These are phyloP conservation scores for Rhingia campestris DNA, from an alignment of 2,888 invertebrate species.

Conservation along the genomic window DNA sequence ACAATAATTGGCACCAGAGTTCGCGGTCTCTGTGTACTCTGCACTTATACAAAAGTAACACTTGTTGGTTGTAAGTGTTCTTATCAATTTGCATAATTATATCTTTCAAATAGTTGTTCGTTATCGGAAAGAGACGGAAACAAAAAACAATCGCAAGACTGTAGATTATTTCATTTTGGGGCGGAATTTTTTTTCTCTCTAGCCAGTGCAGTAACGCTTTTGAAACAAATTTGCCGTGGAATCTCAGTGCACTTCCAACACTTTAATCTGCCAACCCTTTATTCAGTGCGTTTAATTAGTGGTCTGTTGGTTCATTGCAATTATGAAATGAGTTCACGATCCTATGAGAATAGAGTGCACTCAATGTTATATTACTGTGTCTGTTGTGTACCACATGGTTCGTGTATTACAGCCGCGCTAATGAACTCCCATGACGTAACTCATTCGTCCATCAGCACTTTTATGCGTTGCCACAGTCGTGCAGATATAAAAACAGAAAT, in stretches of 20 bases:
- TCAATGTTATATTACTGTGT: constrained; percentile 4
- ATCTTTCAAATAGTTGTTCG: constrained; percentile 3
- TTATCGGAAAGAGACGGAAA: constrained; percentile 27
- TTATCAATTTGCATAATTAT: constrained; percentile 57
- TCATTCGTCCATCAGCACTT: background rate
- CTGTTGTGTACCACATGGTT: background rate
- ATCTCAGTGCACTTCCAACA: background rate
- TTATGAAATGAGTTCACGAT: constrained; percentile 46
- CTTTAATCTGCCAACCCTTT: background rate
- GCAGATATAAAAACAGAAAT: background rate
- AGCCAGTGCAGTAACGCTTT: too few relatives aligned
- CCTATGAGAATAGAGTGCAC: constrained; percentile 23
- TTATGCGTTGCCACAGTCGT: background rate
- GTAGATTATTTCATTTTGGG: background rate
- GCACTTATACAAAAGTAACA: background rate
- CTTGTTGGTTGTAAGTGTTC: constrained; percentile 1
- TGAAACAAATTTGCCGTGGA: background rate
- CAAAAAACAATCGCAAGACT: constrained; percentile 1
- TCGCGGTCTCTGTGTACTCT: background rate
- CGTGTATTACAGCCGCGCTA: background rate
- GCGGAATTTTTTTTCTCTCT: too few relatives aligned
- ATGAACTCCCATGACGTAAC: constrained; percentile 25
- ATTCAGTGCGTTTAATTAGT: constrained; percentile 14
- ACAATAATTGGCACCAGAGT: constrained; percentile 8
- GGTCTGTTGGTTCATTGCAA: constrained; percentile 28